These are phyloP conservation scores for Himalopsyche anomala DNA, from an alignment of 2,888 invertebrate genomes.

Conservation along the genomic window DNA sequence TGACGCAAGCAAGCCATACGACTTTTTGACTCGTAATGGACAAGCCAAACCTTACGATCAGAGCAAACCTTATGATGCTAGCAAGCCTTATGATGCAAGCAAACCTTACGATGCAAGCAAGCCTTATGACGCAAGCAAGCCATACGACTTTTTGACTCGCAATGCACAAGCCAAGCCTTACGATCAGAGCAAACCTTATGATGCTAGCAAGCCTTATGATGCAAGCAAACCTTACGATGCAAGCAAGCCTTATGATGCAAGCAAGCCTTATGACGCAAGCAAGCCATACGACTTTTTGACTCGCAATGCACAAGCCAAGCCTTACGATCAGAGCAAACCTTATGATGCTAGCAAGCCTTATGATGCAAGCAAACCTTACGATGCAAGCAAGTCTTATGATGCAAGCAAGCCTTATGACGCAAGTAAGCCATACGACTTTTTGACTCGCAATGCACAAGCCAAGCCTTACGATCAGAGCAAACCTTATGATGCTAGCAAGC, in stretches of 20 bases:
- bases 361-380: constrained; percentile 29
- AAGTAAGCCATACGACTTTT: constrained; percentile 48
- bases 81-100: constrained; percentile 35
- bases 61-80: not conserved
- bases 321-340: too few relatives aligned
- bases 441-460: not conserved
- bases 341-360: constrained; percentile 53
- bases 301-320: too few relatives aligned
- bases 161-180: constrained; percentile 17
- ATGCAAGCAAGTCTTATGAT: constrained; percentile 41
- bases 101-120: constrained; percentile 46
- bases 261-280: constrained; percentile 51
- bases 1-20: constrained; percentile 9
- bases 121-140: constrained; percentile 41
- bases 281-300: too few relatives aligned
- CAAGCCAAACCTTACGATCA: constrained; percentile 45
- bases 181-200: constrained; percentile 5
- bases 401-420: constrained; percentile 47
- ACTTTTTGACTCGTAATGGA: too few relatives aligned
- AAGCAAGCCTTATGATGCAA: constrained; percentile 49
- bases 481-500: constrained; percentile 50
- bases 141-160: not conserved
- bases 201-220: constrained; percentile 29
- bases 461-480: constrained; percentile 56
- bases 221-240: constrained; percentile 46